Evolutionary conservation across 1,140 invertebrate species (phyloP), one percentile per base, ranked within the genome.

Genomic region (Lordiphosa stackelbergi): DNA sequence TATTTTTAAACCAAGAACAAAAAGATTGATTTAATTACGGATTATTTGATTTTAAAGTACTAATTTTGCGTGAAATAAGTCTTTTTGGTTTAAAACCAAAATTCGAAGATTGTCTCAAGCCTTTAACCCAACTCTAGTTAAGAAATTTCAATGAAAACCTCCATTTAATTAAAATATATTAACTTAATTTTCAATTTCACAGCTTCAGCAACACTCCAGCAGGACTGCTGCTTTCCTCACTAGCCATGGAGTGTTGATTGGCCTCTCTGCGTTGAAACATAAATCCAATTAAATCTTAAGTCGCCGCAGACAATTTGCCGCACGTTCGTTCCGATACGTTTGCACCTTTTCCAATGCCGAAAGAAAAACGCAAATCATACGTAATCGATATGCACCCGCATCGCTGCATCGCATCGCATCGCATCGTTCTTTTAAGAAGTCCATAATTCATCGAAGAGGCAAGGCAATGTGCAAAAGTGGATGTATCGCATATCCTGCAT

Each of bases 351-450:
- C 36, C 40, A 35, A 63, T 58, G 54, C 45, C 41, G 46, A 46
- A 57, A 47, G 54, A 55, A 75, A 81, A 77, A 75, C 70, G 72
- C 77, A 83, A 68, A 81, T 81, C 77, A 83, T 68, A 54, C 45
- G 77, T 58, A 83, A 83, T 83, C 77, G 77, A 83, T 83, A 83
- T 84, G 77, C 69, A 46, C 77, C 72, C 77, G 77, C 77, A 83
- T 81, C 61, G 48, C 22, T 5, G 2, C 19, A 22, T 6, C 22
- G 35, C 34, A 24, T 81, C 61, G 48, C 22, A 24, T 24, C 22
- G 22, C 22, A 24, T 24, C 22, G 35, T n/a, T n/a, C 34, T n/a
- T 31, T 12, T 46, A 12, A 11, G 66, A 58, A 47, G 56, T 28
- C 61, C 78, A 83, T 83, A 83, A 78, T 65, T 83, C 77, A 83